These are phyloP conservation scores for Paracyclopina nana DNA, from an alignment of 1,140 invertebrate genomes.

Conservation along the genomic window DNA sequence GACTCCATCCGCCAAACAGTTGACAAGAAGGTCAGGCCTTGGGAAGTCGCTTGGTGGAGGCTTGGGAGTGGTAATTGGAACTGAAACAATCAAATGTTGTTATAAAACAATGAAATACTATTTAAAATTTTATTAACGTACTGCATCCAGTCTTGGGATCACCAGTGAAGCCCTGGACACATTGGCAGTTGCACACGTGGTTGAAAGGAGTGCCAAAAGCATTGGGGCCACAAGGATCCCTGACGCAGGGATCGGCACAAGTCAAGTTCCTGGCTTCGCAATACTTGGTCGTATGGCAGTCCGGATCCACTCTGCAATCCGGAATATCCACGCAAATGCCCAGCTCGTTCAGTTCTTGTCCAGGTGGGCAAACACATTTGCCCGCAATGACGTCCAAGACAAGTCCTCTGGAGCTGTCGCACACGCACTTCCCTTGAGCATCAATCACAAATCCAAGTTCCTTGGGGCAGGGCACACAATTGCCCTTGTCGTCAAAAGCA, in stretches of 20 bases:
- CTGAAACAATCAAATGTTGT: conserved; percentile 17
- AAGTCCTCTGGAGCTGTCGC: conserved; percentile 38
- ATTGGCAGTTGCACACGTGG: conserved; percentile 54
- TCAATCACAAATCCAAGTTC: conserved; percentile 39
- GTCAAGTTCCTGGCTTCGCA: conserved; percentile 44
- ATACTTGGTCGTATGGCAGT: conserved; percentile 52
- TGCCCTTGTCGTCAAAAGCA: conserved; percentile 37
- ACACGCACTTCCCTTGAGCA: conserved; percentile 51
- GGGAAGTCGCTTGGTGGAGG: conserved; percentile 54
- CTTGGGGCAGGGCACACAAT: conserved; percentile 35
- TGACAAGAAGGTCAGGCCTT: conserved; percentile 58
- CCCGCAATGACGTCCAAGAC: conserved; percentile 49
- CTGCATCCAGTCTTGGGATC: conserved; percentile 30
- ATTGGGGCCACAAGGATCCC: conserved; percentile 48
- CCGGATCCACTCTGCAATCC: conserved; percentile 45
- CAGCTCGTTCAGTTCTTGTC: background rate
- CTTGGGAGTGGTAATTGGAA: conserved; percentile 21
- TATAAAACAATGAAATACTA: background rate
- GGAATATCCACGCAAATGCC: conserved; percentile 23
- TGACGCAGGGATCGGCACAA: conserved; percentile 53
- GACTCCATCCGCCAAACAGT: conserved; percentile 72
- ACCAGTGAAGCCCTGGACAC: conserved; percentile 44
- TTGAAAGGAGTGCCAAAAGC: conserved; percentile 55
- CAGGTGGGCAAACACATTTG: conserved; percentile 50
- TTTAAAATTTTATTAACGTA: background rate